Conservation (phyloP, 2,888 invertebrate genomes). For the Stenurella melanura region DNA sequence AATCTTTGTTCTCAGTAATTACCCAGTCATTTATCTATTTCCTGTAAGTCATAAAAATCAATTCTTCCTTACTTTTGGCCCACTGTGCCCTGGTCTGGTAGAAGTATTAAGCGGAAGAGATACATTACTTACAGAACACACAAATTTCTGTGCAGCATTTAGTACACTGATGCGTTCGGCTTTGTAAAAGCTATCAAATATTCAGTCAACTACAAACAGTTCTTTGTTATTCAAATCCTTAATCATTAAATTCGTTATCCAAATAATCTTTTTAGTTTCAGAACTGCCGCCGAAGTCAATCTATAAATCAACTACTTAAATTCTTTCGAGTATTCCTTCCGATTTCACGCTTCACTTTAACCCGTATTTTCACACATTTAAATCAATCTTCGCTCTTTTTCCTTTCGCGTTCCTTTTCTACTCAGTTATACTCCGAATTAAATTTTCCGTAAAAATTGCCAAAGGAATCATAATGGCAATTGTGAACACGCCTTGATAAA, state of each 20-base stretch:
- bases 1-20: too few species aligned
- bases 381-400: slow-evolving; percentile 56
- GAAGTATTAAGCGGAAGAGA: too few species aligned
- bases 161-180: neutral
- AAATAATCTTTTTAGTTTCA: slow-evolving; percentile 59
- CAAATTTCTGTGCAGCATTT: neutral
- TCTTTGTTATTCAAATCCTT: slow-evolving; percentile 57
- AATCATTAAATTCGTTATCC: slow-evolving; percentile 62
- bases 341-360: slow-evolving; percentile 63
- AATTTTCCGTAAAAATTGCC: slow-evolving; percentile 35
- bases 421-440: slow-evolving; percentile 34
- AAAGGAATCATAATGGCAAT: slow-evolving; percentile 35
- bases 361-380: slow-evolving; percentile 62
- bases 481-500: slow-evolving; percentile 38
- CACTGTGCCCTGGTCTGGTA: too few species aligned
- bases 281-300: slow-evolving; percentile 60
- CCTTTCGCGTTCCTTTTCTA: slow-evolving; percentile 46
- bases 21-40: too few species aligned
- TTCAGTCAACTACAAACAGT: slow-evolving; percentile 47
- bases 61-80: too few species aligned
- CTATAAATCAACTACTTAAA: slow-evolving; percentile 65
- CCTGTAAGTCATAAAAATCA: too few species aligned
- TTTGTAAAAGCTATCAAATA: slow-evolving; percentile 38
- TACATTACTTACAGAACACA: neutral
- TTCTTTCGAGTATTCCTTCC: slow-evolving; percentile 57